A percentile compares a stretch with the other conserved stretches of the same genome.
Evolutionary conservation across 2,113 vertebrate genomes (phyloP).

Genomic region (Vidua macroura): DNA sequence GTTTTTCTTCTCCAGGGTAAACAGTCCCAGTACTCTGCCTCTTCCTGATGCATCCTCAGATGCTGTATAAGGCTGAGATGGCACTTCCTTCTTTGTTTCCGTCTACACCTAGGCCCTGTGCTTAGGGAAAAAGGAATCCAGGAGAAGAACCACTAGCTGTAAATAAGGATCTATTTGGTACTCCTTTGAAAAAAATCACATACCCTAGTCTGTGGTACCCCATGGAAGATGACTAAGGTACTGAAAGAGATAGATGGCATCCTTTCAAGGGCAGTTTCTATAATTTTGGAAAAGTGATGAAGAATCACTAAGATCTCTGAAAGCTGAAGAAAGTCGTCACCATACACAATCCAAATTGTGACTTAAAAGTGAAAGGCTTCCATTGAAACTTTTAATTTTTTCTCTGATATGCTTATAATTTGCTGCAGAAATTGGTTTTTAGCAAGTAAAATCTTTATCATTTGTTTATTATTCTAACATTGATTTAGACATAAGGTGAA

Average conservation of each 20-base stretch:
- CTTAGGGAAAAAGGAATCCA: neutral
- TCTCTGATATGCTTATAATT: neutral
- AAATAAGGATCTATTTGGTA: no score
- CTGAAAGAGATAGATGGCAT: neutral
- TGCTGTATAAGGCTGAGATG: neutral
- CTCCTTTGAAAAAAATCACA: neutral
- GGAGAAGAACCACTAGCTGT: neutral
- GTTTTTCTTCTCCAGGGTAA: neutral
- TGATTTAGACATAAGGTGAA: neutral
- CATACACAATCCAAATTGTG: neutral
- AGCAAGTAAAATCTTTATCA: neutral
- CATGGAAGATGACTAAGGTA: neutral
- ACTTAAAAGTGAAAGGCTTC: neutral
- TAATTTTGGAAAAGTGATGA: neutral
- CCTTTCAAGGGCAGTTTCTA: neutral
- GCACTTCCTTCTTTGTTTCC: neutral
- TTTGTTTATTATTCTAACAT: neutral
- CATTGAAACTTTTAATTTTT: neutral
- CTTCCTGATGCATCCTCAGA: neutral
- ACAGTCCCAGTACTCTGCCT: neutral
- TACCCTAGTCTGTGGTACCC: neutral
- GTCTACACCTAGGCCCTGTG: neutral
- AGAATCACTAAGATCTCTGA: neutral
- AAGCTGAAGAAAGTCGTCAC: neutral
- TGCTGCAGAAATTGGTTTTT: neutral